phyloP scores from a whole-genome alignment of 2,113 vertebrate genomes.

The Xiphorhynchus elegans region DNA sequence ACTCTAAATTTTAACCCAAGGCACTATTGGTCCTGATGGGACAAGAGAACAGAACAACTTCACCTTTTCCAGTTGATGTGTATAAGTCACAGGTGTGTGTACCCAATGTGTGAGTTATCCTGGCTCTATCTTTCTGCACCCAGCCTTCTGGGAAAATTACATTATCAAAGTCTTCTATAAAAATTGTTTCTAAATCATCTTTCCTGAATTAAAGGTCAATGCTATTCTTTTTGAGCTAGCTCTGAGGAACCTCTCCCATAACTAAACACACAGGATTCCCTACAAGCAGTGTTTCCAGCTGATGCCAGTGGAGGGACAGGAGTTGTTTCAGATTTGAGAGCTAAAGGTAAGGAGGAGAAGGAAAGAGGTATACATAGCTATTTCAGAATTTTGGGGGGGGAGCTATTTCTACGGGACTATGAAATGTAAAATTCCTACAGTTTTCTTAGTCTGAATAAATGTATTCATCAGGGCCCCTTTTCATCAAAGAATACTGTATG shows the following conservation, averaged over 20 bases:
- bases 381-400: background rate
- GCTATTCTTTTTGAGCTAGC: background rate
- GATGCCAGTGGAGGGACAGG: background rate
- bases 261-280: background rate
- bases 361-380: background rate
- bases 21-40: background rate
- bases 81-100: background rate
- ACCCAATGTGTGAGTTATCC: background rate
- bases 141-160: background rate
- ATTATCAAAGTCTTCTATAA: constrained; percentile 31
- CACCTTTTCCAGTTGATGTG: background rate
- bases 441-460: background rate
- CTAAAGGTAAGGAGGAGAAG: background rate
- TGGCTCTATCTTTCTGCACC: background rate
- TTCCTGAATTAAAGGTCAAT: constrained; percentile 18
- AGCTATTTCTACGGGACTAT: background rate
- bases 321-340: background rate
- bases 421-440: background rate
- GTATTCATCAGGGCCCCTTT: background rate
- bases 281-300: background rate
- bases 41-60: background rate
- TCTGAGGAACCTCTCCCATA: background rate
- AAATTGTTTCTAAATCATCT: background rate
- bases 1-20: background rate
- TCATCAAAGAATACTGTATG: background rate